These are phyloP conservation scores for Emys orbicularis DNA, from an alignment of 2,797 vertebrate species.

Conservation along the genomic window DNA sequence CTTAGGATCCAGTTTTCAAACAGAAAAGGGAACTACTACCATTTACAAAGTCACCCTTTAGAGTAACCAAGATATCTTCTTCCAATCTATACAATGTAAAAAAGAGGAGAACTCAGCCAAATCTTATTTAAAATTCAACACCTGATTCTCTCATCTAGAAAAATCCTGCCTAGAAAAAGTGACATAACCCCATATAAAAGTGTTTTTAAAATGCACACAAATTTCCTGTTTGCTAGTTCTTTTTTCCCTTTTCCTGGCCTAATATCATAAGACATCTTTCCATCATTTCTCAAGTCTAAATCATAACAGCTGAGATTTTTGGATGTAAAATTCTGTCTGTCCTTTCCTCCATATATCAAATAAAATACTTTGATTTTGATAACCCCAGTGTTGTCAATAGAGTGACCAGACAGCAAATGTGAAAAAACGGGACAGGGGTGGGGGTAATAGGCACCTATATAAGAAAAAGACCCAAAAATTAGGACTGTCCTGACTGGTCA, in stretches of 20 bases:
- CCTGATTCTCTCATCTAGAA: background rate
- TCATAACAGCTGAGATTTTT: background rate
- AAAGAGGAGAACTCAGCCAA: background rate
- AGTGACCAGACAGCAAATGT: no score
- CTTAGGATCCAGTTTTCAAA: background rate
- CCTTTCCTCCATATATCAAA: background rate
- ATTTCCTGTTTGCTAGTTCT: background rate
- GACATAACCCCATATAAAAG: background rate
- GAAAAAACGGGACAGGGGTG: no score
- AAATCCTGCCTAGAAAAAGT: background rate
- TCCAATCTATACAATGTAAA: background rate
- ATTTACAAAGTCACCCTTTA: background rate
- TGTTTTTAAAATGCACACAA: background rate
- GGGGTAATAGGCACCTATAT: no score
- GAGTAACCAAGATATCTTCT: background rate
- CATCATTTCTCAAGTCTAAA: background rate
- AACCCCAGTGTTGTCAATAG: background rate
- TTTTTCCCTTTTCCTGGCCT: background rate
- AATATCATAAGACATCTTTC: background rate
- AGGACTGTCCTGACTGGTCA: no score
- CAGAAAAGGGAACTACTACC: background rate
- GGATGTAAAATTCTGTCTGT: background rate
- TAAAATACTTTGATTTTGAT: background rate
- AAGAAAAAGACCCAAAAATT: no score
- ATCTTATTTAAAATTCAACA: background rate